Evolutionary conservation across 2,888 invertebrate genomes (phyloP).

Genomic region (Melinopterus prodromus): DNA sequence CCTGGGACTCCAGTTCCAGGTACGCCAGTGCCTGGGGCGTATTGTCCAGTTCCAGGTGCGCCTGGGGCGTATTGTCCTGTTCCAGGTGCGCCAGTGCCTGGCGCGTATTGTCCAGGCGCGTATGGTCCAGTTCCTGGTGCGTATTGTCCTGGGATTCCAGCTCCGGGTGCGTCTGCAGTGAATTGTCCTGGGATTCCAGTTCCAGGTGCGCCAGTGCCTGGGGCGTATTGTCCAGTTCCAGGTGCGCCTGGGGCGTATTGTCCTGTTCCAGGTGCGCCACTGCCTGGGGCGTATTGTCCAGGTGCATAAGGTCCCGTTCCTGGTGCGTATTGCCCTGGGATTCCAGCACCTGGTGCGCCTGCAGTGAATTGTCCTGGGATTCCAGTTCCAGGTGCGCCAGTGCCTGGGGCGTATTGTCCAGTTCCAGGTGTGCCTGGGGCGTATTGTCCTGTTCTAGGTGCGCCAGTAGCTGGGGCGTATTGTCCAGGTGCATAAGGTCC

Average conservation of each 20-base stretch:
- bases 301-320: constrained; percentile 26
- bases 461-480: background rate
- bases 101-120: constrained; percentile 12
- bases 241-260: constrained; percentile 25
- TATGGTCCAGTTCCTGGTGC: constrained; percentile 23
- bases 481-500: background rate
- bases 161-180: background rate
- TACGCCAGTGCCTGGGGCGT: constrained; percentile 25
- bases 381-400: background rate
- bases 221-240: constrained; percentile 19
- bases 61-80: constrained; percentile 22
- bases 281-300: constrained; percentile 29
- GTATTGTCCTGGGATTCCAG: background rate
- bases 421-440: constrained; percentile 8
- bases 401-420: constrained; percentile 20
- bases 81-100: background rate
- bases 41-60: constrained; percentile 27
- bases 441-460: constrained; percentile 24
- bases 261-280: constrained; percentile 33
- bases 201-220: constrained; percentile 16
- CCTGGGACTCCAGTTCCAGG: constrained; percentile 25
- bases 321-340: constrained; percentile 28
- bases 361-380: constrained; percentile 12
- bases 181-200: background rate
- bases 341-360: constrained; percentile 27